Base-by-base conservation (phyloP, 2,113 vertebrate species). In the Myotis brandtii region DNA sequence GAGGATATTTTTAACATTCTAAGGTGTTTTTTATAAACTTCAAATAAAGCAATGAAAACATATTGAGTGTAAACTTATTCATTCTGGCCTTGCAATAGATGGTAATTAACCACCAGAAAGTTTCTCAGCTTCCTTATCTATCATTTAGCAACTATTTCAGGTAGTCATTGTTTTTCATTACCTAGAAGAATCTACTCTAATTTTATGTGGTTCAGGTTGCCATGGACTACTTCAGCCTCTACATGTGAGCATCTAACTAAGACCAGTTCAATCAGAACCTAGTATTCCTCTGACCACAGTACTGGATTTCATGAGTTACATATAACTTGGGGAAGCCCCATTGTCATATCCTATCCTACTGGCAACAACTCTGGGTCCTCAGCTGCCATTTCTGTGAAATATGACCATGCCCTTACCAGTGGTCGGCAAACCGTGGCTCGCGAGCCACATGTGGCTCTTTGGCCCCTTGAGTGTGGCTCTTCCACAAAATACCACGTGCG, bases 1-100 rank as follows among this genome's bases (percentile, higher is more conserved):
- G 27, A 17, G 48, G 32, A 34, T 52, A 72, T 62, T 94, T 89
- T 94, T 80, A 82, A 87, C 27, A 93, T 77, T 75, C 48, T 94
- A 84, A 81, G 66, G 21, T 48, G 77, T 75, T 83, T 79, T 43
- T 75, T 16, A 23, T 34, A 84, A 82, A 69, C 66, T 34, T 69
- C 66, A 69, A 34, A 66, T 82, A 81, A 91, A 84, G 50, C 48
- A 80, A 40, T 43, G 46, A 93, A 77, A 80, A 52, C 23, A 69
- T 77, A 82, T 34, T 18, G n/a, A 90, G 25, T 76, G 72, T 66
- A 84, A 40, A 46, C 8, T 80, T 30, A 91, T 23, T 77, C 11
- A 62, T 34, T 46, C n/a, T 67, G 72, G 30, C 34, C 72, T 48
- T 93, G 5, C 20, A 75, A 52, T 7, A 8, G 16, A 43, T 62